Base-by-base conservation (phyloP, 2,113 vertebrate genomes). In the Propithecus coquereli region DNA sequence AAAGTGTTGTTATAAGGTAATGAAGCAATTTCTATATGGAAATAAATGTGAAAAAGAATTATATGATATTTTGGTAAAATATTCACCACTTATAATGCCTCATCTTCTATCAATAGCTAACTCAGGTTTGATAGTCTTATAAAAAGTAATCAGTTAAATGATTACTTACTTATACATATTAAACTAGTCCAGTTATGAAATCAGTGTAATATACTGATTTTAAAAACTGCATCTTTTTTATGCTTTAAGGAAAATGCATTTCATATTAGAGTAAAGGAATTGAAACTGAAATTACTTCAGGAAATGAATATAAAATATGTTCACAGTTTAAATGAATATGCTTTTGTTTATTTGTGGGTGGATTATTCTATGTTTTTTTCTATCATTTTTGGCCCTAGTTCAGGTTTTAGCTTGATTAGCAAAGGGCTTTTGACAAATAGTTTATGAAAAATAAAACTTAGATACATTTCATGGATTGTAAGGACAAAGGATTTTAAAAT, bases 61-160 rank as follows among this genome's bases (percentile, higher is more conserved):
- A 82, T 90, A 83, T 89, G 52, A 59, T 54, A 94, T 79, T 92
- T 88, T 86, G 17, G 11, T 93, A 92, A 95, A 57, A 54, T 73
- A 65, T 18, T 97, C 88, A 89, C 47, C 70, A 87, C 34, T 97
- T 91, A 87, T 23, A 91, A 82, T 34, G 87, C 93, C 88, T 97
- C 97, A 8, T 87, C 96, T 96, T 74, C 1, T 94, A 87, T 96
- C 97, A 77, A 43, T 95, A 91, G 80, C 34, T 81, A 94, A 90
- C 96, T 97, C 93, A 97, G 61, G 77, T 98, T 88, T 94, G 82
- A 97, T 94, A n/a, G 65, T 97, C 93, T 90, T 97, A 70, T 13
- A 94, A 97, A 98, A 93, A 94, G 93, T 87, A 89, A 90, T 97
- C 97, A 97, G 96, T 97, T 97, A 79, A 96, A 96, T 91, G 91